Evolutionary conservation across 2,797 vertebrate genomes (phyloP).

Genomic region (Kryptolebias ocellatus): DNA sequence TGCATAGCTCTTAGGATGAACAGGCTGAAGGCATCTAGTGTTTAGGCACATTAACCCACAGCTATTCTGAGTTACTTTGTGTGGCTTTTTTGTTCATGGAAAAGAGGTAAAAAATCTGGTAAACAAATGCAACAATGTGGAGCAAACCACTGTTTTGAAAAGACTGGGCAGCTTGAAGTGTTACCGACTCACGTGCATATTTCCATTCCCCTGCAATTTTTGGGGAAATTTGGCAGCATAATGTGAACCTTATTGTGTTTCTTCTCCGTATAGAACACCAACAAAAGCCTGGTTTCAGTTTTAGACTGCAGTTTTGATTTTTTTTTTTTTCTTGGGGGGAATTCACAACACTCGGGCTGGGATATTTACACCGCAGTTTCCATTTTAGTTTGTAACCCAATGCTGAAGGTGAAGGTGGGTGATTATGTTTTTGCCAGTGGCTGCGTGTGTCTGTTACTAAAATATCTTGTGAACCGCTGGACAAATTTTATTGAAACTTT

Average conservation of each 20-base stretch:
- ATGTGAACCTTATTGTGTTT: constrained; percentile 78
- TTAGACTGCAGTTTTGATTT: constrained; percentile 68
- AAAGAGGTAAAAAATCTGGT: constrained; percentile 64
- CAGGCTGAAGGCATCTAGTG: constrained; percentile 51
- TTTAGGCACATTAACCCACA: constrained; percentile 67
- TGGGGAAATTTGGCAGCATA: constrained; percentile 70
- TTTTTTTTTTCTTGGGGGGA: constrained; percentile 65
- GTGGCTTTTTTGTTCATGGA: constrained; percentile 69
- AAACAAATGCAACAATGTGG: constrained; percentile 65
- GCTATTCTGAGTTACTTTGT: constrained; percentile 74
- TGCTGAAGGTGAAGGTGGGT: too few species aligned
- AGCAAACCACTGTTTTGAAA: constrained; percentile 41
- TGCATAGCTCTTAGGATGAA: constrained; percentile 59
- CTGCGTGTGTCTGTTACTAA: too few species aligned
- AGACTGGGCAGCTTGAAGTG: constrained; percentile 49
- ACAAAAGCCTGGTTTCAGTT: constrained; percentile 69
- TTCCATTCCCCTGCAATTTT: constrained; percentile 57
- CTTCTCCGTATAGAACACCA: constrained; percentile 66
- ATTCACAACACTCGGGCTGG: constrained; percentile 55
- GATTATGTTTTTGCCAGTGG: too few species aligned
- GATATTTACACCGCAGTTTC: constrained; percentile 65
- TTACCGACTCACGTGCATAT: constrained; percentile 48
- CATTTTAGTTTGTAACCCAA: constrained; percentile 39
- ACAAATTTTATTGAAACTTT: too few species aligned
- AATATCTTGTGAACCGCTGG: too few species aligned